These are phyloP conservation scores for Hemaris fuciformis DNA, from an alignment of 2,888 invertebrate genomes.

Conservation along the genomic window DNA sequence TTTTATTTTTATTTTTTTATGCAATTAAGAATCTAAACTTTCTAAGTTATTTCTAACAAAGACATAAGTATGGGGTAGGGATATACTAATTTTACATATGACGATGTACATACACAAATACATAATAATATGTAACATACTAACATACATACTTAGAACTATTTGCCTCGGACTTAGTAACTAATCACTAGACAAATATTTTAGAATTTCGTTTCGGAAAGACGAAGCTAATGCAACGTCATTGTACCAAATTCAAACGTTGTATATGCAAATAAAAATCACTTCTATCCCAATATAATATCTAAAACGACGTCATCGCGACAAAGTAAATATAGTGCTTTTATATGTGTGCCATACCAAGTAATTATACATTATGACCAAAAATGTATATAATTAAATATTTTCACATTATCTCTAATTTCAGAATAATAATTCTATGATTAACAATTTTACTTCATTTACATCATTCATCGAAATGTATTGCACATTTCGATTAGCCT, in stretches of 20 bases:
- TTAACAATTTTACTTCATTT: neutral
- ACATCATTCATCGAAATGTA: too few relatives aligned
- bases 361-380: neutral
- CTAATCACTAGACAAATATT: constrained; percentile 66
- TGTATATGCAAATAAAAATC: neutral
- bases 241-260: constrained; percentile 35
- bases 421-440: neutral
- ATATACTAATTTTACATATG: neutral
- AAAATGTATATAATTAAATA: neutral
- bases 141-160: constrained; percentile 33
- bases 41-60: neutral
- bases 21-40: neutral
- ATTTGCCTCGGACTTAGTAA: constrained; percentile 50
- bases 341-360: neutral
- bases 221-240: constrained; percentile 46
- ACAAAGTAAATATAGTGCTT: neutral
- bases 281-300: neutral
- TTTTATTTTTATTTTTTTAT: neutral
- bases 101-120: neutral
- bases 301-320: neutral
- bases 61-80: neutral
- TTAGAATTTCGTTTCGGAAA: constrained; percentile 79
- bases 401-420: neutral
- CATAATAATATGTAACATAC: neutral
- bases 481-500: neutral